Percentiles rank a stretch among this genome's conserved stretches.
These are phyloP conservation scores for Oreortyx pictus DNA, from an alignment of 2,797 vertebrate genomes.

Conservation along the genomic window DNA sequence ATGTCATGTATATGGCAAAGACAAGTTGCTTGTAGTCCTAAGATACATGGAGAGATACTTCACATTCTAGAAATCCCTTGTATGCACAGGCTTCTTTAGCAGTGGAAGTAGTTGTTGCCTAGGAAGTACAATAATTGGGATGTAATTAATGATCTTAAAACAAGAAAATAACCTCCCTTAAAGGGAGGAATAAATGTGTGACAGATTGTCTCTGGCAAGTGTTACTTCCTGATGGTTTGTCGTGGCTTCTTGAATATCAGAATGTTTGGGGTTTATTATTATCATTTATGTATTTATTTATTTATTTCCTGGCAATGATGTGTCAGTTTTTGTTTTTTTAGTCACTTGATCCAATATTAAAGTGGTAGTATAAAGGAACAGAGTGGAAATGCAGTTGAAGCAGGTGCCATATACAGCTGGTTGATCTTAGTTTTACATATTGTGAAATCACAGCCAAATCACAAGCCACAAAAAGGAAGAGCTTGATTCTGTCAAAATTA, in stretches of 20 bases:
- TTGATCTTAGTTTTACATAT: neutral
- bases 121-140: neutral
- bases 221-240: neutral
- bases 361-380: neutral
- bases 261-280: neutral
- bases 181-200: neutral
- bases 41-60: neutral
- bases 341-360: neutral
- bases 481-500: neutral
- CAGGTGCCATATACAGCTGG: neutral
- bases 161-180: neutral
- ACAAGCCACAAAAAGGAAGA: neutral
- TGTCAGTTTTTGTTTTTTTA: neutral
- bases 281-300: neutral
- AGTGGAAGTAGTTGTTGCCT: neutral
- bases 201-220: neutral
- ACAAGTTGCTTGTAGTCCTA: neutral
- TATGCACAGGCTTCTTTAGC: neutral
- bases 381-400: neutral
- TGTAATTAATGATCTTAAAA: neutral
- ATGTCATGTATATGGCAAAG: neutral
- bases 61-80: neutral
- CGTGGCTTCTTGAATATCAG: neutral
- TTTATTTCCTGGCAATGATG: neutral
- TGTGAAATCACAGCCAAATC: neutral